Percentiles rank a stretch among this genome's conserved stretches.
phyloP scores from a whole-genome alignment of 2,888 invertebrate genomes.

The Corbicula japonica region DNA sequence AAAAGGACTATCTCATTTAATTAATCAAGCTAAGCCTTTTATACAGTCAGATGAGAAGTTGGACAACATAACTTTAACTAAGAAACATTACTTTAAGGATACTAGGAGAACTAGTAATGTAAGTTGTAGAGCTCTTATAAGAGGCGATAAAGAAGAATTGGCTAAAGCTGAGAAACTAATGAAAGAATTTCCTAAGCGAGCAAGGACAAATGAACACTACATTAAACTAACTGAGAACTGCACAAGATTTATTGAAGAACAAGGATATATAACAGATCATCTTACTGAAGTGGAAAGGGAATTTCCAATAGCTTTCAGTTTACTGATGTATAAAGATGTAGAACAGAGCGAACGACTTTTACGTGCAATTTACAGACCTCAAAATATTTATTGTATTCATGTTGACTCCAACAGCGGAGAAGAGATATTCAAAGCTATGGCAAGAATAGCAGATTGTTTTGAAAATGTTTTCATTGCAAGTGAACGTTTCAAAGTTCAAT shows the following conservation, averaged over 20 bases:
- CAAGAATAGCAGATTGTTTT: slow-evolving; percentile 76
- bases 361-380: slow-evolving; percentile 82
- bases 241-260: slow-evolving; percentile 47
- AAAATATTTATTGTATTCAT: slow-evolving; percentile 84
- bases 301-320: slow-evolving; percentile 81
- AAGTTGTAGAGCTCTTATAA: slow-evolving; percentile 71
- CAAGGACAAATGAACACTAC: slow-evolving; percentile 15
- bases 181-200: background rate
- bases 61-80: background rate
- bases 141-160: slow-evolving; percentile 44
- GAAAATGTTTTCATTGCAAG: slow-evolving; percentile 81
- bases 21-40: slow-evolving; percentile 30
- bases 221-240: slow-evolving; percentile 59
- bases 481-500: slow-evolving; percentile 70
- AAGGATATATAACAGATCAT: slow-evolving; percentile 66
- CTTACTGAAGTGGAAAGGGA: slow-evolving; percentile 73
- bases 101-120: slow-evolving; percentile 37
- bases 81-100: slow-evolving; percentile 24
- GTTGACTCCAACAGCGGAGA: slow-evolving; percentile 79
- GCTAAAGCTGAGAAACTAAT: background rate
- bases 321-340: slow-evolving; percentile 79
- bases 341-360: slow-evolving; percentile 82
- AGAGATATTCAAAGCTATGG: slow-evolving; percentile 69
- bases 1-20: slow-evolving; percentile 20
- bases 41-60: slow-evolving; percentile 21